These are phyloP conservation scores for Brachionus angularis DNA, from an alignment of 1,140 invertebrate species.

Conservation along the genomic window DNA sequence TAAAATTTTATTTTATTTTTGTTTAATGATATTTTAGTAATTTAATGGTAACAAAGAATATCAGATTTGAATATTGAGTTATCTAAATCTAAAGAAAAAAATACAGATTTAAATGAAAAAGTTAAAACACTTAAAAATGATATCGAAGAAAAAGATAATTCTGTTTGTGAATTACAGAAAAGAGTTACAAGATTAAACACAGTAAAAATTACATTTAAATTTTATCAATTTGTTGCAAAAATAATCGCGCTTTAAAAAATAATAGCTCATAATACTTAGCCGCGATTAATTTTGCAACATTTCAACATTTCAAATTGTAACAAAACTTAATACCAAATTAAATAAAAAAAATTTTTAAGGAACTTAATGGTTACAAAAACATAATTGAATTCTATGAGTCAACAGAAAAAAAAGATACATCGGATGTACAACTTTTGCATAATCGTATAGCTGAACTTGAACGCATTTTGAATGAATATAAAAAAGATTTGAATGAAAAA, in stretches of 20 bases:
- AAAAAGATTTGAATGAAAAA: slow-evolving; percentile 24
- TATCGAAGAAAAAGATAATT: slow-evolving; percentile 14
- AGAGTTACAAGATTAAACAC: slow-evolving; percentile 5
- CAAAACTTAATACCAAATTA: too few relatives aligned
- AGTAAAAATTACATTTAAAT: not conserved
- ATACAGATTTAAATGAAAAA: not conserved
- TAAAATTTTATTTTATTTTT: not conserved
- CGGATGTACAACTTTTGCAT: not conserved
- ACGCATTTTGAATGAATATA: slow-evolving; percentile 30
- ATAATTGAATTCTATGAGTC: slow-evolving; percentile 31
- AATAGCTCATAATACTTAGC: too few relatives aligned
- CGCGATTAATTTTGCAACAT: too few relatives aligned
- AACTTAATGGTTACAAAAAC: slow-evolving; percentile 38
- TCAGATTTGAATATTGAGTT: not conserved
- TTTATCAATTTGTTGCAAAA: too few relatives aligned
- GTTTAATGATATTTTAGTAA: not conserved
- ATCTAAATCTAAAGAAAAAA: slow-evolving; percentile 5
- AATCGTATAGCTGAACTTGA: not conserved
- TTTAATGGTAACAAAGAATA: too few relatives aligned
- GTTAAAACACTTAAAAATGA: slow-evolving; percentile 6
- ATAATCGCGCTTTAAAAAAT: too few relatives aligned
- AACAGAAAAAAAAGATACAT: not conserved
- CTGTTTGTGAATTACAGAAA: not conserved
- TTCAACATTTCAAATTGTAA: too few relatives aligned
- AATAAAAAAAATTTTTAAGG: too few relatives aligned